Evolutionary conservation across 2,888 invertebrate genomes (phyloP), one percentile per base, ranked within the genome.

Genomic region (Drosophila suboccidentalis): DNA sequence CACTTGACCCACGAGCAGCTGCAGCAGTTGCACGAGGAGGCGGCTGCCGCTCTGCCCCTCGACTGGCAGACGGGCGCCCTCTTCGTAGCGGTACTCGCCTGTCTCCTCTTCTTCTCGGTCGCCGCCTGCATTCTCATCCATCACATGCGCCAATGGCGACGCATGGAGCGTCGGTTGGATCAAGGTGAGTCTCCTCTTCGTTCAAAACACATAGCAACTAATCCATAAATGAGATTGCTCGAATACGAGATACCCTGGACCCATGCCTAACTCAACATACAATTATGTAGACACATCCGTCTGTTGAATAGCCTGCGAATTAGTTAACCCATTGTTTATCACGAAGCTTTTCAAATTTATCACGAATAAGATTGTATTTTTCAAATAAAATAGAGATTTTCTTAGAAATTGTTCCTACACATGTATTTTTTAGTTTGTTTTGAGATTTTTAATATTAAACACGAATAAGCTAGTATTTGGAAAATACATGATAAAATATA

Each of bases 91-190:
- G 95, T 96, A 39, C 94, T 95, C 91, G 95, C 96, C 75, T 97
- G 96, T 93, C 94, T 96, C 67, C 94, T 96, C 90, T 97, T 97
- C 94, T 96, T 97, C 94, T 93, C 96, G 85, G 95, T 96, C 78
- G 96, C 96, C 91, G 95, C 96, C 81, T 94, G 95, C 88, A 95
- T 96, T 91, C 95, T 96, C 80, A 93, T 96, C 85, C 95, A 96
- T 89, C 96, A 96, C 91, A 95, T 96, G 83, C 95, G 95, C 89
- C 96, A 96, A 92, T 97, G 96, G 96, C 95, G 95, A 91, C 94
- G 95, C 90, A 94, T 97, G 91, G 96, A 96, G 93, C 95, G 94
- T 90, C 95, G 95, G 89, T 95, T 96, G 83, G 95, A 96, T 91
- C 95, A 96, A 93, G 96, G 96, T 96, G 92, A 94, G 94, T 79